Evolutionary conservation across 1,140 invertebrate species (phyloP).

Genomic region (Spodoptera litura): DNA sequence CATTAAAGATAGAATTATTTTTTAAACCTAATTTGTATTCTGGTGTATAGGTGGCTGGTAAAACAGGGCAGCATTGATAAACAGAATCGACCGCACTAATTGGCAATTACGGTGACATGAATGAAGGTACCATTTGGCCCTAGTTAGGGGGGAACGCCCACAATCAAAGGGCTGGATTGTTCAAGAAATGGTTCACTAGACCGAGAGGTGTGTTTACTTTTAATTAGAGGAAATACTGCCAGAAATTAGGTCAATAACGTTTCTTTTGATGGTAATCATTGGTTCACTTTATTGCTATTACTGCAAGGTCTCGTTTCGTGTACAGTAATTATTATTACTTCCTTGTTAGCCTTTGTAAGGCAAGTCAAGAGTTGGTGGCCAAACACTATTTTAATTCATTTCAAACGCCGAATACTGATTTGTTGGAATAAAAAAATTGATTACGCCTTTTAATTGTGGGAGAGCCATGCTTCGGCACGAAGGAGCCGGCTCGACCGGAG

Average conservation of each 20-base stretch:
- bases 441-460: too few relatives aligned
- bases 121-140: conserved; percentile 50
- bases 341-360: too few relatives aligned
- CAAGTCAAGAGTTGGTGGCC: too few relatives aligned
- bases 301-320: background rate
- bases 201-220: conserved; percentile 18
- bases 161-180: conserved; percentile 43
- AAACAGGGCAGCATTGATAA: conserved; percentile 41
- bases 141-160: conserved; percentile 28
- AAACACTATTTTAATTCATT: too few relatives aligned
- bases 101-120: conserved; percentile 53
- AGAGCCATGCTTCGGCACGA: too few relatives aligned
- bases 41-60: background rate
- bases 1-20: conserved; percentile 17
- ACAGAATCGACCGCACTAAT: conserved; percentile 49
- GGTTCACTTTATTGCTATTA: conserved; percentile 4
- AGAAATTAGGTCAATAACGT: conserved; percentile 6
- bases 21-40: conserved; percentile 43
- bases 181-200: conserved; percentile 32
- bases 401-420: too few relatives aligned
- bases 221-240: conserved; percentile 24
- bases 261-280: conserved; percentile 15
- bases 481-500: too few relatives aligned
- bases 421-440: too few relatives aligned
- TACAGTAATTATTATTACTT: too few relatives aligned